Evolutionary conservation across 2,888 invertebrate species (phyloP), one percentile per base, ranked within the genome.

Genomic region (Anticlea derivata): DNA sequence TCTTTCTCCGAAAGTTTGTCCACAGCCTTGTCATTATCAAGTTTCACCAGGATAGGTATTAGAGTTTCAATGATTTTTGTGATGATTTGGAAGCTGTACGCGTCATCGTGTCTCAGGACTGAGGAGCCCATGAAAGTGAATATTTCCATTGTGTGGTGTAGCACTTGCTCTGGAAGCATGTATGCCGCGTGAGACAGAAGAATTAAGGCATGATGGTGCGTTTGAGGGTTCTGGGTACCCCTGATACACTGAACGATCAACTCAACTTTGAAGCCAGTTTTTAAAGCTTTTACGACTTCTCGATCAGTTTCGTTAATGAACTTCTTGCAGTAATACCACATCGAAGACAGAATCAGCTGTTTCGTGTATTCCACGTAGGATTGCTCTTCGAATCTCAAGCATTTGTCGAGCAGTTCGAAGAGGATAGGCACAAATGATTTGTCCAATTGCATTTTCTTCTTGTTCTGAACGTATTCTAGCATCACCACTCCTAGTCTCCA

Each of bases 91-190:
- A 98, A 97, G 73, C 97, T 98, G 80, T 98, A 98, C 0, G 96
- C 95, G 70, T 99, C 98, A 74, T 99, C 99, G 65, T 98, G 97
- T 6, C 98, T 92, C 0, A 99, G 90, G 6, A 99, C 94, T 0
- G 97, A 97, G 0, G 96, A 96, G 0, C 99, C 99, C 94, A 99
- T 98, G 73, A 99, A 99, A 0, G 99, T 98, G 77, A 99, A 99
- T 65, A 99, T 96, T 12, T 97, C 95, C 94, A 99, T 98, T 2
- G 98, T 96, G 69, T 98, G 97, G 73, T 97, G 96, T 8, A 99
- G 86, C 0, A 99, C 97, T 83, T 95, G 94, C 52, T 95, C 93
- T 0, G 97, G 97, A 49, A 96, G 92, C 70, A 96, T 92, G 20
- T 92, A 92, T 0, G 97, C 96, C 7, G 95, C 94, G 49, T 95